Evolutionary conservation across 2,797 vertebrate species (phyloP), one percentile per base, ranked within the genome.

Genomic region (Salmo trutta): DNA sequence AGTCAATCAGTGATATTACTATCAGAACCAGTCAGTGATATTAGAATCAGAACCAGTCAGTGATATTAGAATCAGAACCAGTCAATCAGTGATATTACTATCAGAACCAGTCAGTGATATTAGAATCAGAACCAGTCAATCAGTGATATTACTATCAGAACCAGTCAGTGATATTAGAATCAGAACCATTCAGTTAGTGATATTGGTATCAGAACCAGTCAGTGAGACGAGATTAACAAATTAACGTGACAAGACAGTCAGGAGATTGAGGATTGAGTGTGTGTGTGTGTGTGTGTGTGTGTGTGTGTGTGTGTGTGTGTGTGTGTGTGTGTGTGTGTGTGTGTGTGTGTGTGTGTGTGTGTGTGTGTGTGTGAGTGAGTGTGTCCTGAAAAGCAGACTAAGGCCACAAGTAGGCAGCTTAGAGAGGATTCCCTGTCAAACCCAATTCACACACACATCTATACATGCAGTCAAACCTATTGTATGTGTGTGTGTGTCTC

Each of bases 211-310:
- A 62, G 6, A 24, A 62, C 7, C 56, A 21, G n/a, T n/a, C n/a
- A n/a, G n/a, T n/a, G 71, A 74, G 74, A 69, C 67, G 71, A 78
- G 77, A 81, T 83, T 81, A 84, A 86, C 71, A 78, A 83, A 66
- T 74, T 85, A 81, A 84, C 79, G 52, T 77, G 76, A 69, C 74
- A 83, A 80, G 71, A 77, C 80, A 79, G 64, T 41, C 41, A 41
- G 41, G 77, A 75, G 65, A 80, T 87, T 87, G 79, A 67, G 73
- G 76, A 77, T 80, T 81, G 5, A 71, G 17, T 29, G 27, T n/a
- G 24, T 29, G 31, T 66, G 24, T 29, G 64, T 67, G 27, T 33
- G 6, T 56, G n/a, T 21, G 59, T 24, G 59, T 62, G 59, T 10
- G 59, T 62, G 59, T 24, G 7, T 62, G 56, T 24, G 56, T 62